Conservation (phyloP, 2,888 invertebrate species). For the Drosophila stalkeri region DNA sequence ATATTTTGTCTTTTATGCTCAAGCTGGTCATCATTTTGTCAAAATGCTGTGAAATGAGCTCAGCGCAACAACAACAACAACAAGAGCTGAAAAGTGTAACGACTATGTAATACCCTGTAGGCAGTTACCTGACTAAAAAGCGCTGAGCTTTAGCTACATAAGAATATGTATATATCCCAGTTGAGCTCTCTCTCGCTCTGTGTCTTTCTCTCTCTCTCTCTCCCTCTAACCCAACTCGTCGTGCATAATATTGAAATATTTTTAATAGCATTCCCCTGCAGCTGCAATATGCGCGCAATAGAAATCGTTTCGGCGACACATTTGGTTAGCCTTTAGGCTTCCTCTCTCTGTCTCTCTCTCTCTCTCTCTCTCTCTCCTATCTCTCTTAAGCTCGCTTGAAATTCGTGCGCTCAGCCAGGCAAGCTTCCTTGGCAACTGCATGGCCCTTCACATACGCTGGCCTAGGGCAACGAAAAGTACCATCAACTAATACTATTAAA, state of each 20-base stretch:
- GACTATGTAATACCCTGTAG: background rate
- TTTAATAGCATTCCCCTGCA: constrained; percentile 27
- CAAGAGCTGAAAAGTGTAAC: background rate
- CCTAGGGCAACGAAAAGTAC: constrained; percentile 50
- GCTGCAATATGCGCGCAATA: constrained; percentile 19
- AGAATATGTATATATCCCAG: background rate
- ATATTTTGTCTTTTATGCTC: constrained; percentile 41
- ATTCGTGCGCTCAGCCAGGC: constrained; percentile 29
- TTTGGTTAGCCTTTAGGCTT: constrained; percentile 18
- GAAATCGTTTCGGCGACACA: constrained; percentile 11
- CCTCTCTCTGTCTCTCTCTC: background rate
- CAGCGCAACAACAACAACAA: background rate
- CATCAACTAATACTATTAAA: constrained; percentile 46
- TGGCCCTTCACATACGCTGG: constrained; percentile 15
- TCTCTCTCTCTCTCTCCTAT: background rate
- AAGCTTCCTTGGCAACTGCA: constrained; percentile 22
- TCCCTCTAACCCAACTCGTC: background rate
- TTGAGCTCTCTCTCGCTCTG: background rate
- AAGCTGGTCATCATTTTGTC: constrained; percentile 10
- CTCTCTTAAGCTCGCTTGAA: constrained; percentile 29
- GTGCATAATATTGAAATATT: constrained; percentile 3
- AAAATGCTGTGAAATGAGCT: background rate
- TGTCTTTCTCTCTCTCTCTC: background rate
- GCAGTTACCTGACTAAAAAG: background rate
- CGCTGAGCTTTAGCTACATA: background rate